A percentile compares a stretch with the other conserved stretches of the same genome.
These are phyloP conservation scores for Polia nebulosa DNA, from an alignment of 2,888 invertebrate species.

Conservation along the genomic window DNA sequence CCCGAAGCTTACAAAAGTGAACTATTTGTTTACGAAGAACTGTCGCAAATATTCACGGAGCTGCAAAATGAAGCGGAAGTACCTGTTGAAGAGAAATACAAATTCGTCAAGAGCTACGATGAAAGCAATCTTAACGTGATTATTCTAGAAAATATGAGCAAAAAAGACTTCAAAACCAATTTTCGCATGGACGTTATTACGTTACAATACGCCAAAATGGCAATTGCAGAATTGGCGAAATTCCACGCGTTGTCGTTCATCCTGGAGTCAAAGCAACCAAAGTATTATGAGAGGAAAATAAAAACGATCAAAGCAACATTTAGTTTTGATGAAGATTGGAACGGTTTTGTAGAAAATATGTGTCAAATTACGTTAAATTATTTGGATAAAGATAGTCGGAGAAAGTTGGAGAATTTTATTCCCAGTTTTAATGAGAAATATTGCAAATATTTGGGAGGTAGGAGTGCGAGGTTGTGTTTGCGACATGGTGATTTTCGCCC, in stretches of 20 bases:
- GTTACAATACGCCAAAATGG: constrained; percentile 70
- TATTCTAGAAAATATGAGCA: constrained; percentile 67
- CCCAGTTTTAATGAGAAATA: constrained; percentile 61
- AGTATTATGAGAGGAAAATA: constrained; percentile 72
- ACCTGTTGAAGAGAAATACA: constrained; percentile 53
- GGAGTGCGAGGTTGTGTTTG: constrained; percentile 59
- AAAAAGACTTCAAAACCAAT: constrained; percentile 69
- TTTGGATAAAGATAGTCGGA: constrained; percentile 62
- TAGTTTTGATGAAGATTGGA: constrained; percentile 59
- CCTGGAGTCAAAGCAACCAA: constrained; percentile 68
- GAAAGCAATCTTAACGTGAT: constrained; percentile 61
- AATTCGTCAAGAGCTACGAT: constrained; percentile 58
- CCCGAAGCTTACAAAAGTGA: constrained; percentile 67
- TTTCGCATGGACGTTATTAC: constrained; percentile 70
- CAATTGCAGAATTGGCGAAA: constrained; percentile 74
- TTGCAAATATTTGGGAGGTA: constrained; percentile 60
- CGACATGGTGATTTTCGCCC: constrained; percentile 73
- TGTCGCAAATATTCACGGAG: constrained; percentile 61
- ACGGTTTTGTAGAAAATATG: constrained; percentile 63
- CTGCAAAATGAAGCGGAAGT: constrained; percentile 65
- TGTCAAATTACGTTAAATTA: constrained; percentile 54
- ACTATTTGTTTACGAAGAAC: constrained; percentile 70
- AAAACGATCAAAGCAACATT: constrained; percentile 59
- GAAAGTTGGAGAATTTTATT: constrained; percentile 60
- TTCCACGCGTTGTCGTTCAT: constrained; percentile 76